A percentile compares a stretch with the other conserved stretches of the same genome.
These are phyloP conservation scores for Nematolebias whitei DNA, from an alignment of 2,113 vertebrate species.

Conservation along the genomic window DNA sequence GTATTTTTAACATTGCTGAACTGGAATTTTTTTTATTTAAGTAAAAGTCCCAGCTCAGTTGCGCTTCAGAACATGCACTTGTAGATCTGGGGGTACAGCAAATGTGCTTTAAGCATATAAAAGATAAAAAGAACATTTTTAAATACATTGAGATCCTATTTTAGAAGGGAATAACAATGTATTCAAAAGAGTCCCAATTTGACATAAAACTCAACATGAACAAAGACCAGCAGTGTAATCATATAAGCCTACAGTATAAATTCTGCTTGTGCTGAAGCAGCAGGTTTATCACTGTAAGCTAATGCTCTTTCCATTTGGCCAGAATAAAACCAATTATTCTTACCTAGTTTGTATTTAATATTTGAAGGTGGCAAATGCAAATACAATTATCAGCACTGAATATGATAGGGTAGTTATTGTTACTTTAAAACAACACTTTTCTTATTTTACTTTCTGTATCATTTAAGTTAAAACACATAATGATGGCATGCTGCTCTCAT, in stretches of 20 bases:
- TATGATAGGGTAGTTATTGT: too few species aligned
- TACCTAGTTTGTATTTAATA: too few species aligned
- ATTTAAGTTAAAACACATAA: too few species aligned
- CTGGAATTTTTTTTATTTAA: background rate
- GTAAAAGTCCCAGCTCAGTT: background rate
- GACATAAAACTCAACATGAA: background rate
- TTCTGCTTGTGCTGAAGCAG: too few species aligned
- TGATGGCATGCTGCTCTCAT: too few species aligned
- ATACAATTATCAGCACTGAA: too few species aligned
- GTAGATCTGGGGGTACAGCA: background rate
- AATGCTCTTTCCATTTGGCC: too few species aligned
- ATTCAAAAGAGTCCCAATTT: background rate
- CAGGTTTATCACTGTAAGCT: background rate
- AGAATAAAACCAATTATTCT: too few species aligned
- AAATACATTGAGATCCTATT: background rate
- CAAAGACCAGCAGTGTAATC: background rate
- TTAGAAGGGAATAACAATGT: background rate
- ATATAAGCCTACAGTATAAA: too few species aligned
- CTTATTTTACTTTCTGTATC: too few species aligned
- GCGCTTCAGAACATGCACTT: background rate
- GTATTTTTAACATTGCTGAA: conserved; percentile 2
- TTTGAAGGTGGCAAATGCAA: too few species aligned
- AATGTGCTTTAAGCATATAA: background rate
- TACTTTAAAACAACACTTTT: too few species aligned
- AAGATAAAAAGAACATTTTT: background rate